Evolutionary conservation across 2,888 invertebrate species (phyloP), one percentile per base, ranked within the genome.

Genomic region (Acanthosepion pharaonis): DNA sequence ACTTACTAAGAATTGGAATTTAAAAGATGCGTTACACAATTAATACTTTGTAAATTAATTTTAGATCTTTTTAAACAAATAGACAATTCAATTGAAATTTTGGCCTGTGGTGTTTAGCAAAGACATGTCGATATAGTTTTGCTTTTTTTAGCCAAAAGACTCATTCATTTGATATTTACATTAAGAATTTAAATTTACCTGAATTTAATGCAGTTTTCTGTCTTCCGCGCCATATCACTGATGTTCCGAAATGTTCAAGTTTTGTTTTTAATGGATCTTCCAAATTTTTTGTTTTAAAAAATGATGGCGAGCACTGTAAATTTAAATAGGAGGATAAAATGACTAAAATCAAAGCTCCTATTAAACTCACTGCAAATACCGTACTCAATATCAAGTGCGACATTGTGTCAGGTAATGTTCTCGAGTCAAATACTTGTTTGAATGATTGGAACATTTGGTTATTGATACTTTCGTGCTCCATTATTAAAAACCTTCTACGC

Each of bases 181-280:
- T 59, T 59, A 59, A 59, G 23, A 59, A 59, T 5, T 59, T 25
- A 5, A 42, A 28, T 53, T 93, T 94, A 94, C 94, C 94, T 94
- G 33, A 42, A 23, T 94, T 64, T 25, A 55, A 48, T 18, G 94
- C 94, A 8, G 64, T 94, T 55, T 94, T 94, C 42, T 94, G 94
- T 48, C 94, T 53, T 5, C 94, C 94, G 48, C 94, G 94, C 59
- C 55, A 64, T 18, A 94, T 94, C 64, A 94, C 25, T n/a, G 94
- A 94, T 23, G 94, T 94, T 28, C 93, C 93, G 51, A 93, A 53
- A 49, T 93, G 53, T n/a, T n/a, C 33, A 5, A 11, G 5, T n/a
- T n/a, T n/a, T 78, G n/a, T 33, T 78, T 78, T 78, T 78, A 78
- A 6, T n/a, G 78, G 4, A 78, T 78, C 78, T n/a, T 23, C 59